Evolutionary conservation across 2,888 invertebrate species (phyloP).

Genomic region (Pyrocoelia pectoralis): DNA sequence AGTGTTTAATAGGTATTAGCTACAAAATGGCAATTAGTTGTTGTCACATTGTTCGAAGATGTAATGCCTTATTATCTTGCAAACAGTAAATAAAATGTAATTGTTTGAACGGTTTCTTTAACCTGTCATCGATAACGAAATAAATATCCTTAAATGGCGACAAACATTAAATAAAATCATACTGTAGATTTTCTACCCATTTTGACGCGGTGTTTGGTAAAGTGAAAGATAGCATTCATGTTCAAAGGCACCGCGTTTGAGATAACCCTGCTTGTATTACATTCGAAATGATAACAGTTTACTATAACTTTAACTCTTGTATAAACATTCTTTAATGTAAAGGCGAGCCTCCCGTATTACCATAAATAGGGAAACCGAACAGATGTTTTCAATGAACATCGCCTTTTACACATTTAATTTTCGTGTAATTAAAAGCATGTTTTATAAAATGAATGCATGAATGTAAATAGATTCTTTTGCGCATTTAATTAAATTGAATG

Average conservation of each 20-base stretch:
- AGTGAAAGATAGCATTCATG: slow-evolving; percentile 13
- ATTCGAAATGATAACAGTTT: slow-evolving; percentile 23
- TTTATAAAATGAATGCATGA: neutral
- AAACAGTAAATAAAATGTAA: no score
- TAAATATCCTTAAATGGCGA: no score
- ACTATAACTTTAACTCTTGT: slow-evolving; percentile 14
- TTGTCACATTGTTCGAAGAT: no score
- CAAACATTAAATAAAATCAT: neutral
- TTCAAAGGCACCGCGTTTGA: slow-evolving; percentile 21
- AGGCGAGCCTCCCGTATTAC: slow-evolving; percentile 14
- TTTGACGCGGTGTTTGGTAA: slow-evolving; percentile 14
- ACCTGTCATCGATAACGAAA: no score
- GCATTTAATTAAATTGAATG: neutral
- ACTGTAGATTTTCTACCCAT: neutral
- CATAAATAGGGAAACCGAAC: neutral
- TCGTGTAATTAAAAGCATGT: neutral
- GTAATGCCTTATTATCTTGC: no score
- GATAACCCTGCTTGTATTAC: slow-evolving; percentile 17
- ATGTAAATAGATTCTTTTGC: neutral
- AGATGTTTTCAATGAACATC: slow-evolving; percentile 13
- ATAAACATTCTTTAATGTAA: slow-evolving; percentile 20
- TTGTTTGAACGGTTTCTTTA: no score
- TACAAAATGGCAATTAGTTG: no score
- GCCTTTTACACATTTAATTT: neutral
- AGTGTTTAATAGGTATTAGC: no score